Conservation (phyloP, 1,140 invertebrate genomes). For the Zaprionus nigranus region DNA sequence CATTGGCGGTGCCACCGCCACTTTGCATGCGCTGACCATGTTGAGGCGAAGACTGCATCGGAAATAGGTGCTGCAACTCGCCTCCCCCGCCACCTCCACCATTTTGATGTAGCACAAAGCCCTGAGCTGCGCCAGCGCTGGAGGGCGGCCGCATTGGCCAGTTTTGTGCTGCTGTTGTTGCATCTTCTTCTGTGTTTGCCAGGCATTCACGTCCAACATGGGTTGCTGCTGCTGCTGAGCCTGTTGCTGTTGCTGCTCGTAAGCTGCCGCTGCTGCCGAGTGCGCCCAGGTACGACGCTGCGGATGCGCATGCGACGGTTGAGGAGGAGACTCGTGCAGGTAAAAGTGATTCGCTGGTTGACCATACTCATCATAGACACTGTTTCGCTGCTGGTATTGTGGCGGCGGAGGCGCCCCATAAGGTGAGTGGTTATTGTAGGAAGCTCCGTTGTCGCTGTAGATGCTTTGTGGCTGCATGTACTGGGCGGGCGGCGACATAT, state of each 20-base stretch:
- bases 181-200: constrained; percentile 74
- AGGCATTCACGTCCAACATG: constrained; percentile 76
- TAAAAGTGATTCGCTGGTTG: constrained; percentile 88
- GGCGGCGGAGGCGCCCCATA: constrained; percentile 50
- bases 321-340: constrained; percentile 87
- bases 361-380: constrained; percentile 76
- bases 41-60: constrained; percentile 79
- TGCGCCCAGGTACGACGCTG: constrained; percentile 91
- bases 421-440: constrained; percentile 76
- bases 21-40: constrained; percentile 56
- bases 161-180: constrained; percentile 61
- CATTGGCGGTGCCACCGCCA: constrained; percentile 41
- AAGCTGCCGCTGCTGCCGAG: constrained; percentile 86
- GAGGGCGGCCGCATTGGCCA: constrained; percentile 69
- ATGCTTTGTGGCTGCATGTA: constrained; percentile 78
- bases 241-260: constrained; percentile 69
- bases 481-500: constrained; percentile 72
- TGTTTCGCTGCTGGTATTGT: constrained; percentile 86
- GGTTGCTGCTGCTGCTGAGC: constrained; percentile 68
- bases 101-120: constrained; percentile 83
- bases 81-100: constrained; percentile 71
- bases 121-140: constrained; percentile 59
- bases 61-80: constrained; percentile 82
- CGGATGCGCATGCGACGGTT: constrained; percentile 86
- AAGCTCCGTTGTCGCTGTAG: constrained; percentile 74